Conservation (phyloP, 2,113 vertebrate genomes). For the Ursus arctos region DNA sequence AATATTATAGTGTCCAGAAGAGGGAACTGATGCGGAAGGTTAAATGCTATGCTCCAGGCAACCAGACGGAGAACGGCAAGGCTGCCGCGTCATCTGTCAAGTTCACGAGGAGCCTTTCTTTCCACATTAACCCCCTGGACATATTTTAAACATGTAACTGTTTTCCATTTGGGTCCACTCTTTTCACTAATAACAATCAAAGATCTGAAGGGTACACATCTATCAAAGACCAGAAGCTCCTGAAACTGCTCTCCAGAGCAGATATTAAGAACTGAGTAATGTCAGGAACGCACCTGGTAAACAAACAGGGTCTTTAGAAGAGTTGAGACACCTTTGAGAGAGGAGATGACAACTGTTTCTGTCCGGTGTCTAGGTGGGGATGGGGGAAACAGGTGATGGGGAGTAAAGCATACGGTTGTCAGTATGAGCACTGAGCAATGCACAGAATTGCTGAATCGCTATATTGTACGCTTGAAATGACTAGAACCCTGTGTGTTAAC, state of each 20-base stretch:
- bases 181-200: not conserved
- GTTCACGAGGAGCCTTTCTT: not conserved
- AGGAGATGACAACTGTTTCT: not conserved
- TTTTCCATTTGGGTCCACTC: not conserved
- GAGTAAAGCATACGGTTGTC: not conserved
- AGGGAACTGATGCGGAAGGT: not conserved
- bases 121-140: too few relatives aligned
- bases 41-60: not conserved
- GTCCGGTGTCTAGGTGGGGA: not conserved
- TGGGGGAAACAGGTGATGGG: not conserved
- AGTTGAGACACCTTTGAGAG: not conserved
- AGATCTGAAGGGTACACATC: not conserved
- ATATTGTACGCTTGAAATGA: not conserved
- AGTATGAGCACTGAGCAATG: not conserved
- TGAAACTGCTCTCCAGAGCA: not conserved
- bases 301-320: not conserved
- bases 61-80: not conserved
- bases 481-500: not conserved
- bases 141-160: not conserved
- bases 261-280: not conserved
- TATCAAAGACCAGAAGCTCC: not conserved
- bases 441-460: not conserved
- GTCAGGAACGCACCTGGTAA: not conserved
- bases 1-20: not conserved
- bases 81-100: accelerated